Percentiles rank a stretch among this genome's conserved stretches.
Evolutionary conservation across 2,888 invertebrate genomes (phyloP).

Genomic region (Epinotia bilunana): DNA sequence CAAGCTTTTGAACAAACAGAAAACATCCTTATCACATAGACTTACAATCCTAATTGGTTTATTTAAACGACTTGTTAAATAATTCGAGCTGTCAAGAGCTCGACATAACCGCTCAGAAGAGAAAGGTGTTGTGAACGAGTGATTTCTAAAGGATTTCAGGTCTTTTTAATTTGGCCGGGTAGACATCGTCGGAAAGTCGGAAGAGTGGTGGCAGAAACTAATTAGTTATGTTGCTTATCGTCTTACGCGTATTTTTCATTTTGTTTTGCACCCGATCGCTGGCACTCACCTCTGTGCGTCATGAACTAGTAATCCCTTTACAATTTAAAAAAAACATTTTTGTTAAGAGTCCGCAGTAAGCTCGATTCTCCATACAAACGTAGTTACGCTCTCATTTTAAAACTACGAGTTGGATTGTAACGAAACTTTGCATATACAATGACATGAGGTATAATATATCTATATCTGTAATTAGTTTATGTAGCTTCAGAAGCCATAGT

Average conservation of each 20-base stretch:
- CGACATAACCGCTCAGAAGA: background rate
- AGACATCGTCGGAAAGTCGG: conserved; percentile 27
- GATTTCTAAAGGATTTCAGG: background rate
- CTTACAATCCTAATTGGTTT: conserved; percentile 10
- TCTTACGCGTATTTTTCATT: conserved; percentile 23
- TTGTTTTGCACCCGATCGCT: background rate
- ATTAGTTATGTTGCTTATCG: conserved; percentile 38
- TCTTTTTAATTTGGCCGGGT: background rate
- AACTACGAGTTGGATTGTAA: too few species aligned
- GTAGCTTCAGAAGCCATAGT: too few species aligned
- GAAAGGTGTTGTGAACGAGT: background rate
- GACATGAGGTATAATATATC: too few species aligned
- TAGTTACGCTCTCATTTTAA: too few species aligned
- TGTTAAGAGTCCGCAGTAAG: too few species aligned
- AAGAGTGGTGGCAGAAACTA: conserved; percentile 30
- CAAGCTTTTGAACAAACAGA: background rate
- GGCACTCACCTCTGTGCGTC: conserved; percentile 16
- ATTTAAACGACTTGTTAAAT: conserved; percentile 15
- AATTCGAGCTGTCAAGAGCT: conserved; percentile 31
- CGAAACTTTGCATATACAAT: too few species aligned
- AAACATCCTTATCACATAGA: conserved; percentile 13
- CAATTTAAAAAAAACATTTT: background rate
- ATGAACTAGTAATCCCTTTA: background rate
- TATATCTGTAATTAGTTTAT: too few species aligned
- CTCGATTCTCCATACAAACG: too few species aligned